Percentiles rank a stretch among this genome's conserved stretches.
phyloP scores from a whole-genome alignment of 2,797 vertebrate genomes.

The Micromesistius poutassou region DNA sequence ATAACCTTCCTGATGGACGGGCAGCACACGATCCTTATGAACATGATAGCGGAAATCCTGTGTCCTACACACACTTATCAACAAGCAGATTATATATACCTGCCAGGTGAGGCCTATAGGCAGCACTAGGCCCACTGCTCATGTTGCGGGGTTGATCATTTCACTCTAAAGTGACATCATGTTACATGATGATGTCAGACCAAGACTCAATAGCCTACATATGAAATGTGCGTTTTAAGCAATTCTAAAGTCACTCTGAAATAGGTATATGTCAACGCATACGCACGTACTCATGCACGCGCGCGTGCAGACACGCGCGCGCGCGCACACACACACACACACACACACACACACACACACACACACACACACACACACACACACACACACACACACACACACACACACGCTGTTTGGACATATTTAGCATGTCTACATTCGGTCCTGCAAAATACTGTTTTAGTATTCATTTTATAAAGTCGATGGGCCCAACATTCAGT shows the following conservation, averaged over 20 bases:
- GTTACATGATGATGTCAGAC: not conserved
- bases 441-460: not conserved
- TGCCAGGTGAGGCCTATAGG: not conserved
- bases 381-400: not conserved
- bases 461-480: not conserved
- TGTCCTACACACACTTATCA: not conserved
- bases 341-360: too few relatives aligned
- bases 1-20: not conserved
- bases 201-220: not conserved
- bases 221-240: not conserved
- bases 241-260: not conserved
- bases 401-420: not conserved
- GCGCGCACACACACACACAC: too few relatives aligned
- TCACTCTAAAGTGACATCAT: not conserved
- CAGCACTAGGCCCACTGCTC: not conserved
- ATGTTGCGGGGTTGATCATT: not conserved
- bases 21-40: not conserved
- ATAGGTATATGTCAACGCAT: not conserved
- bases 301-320: not conserved
- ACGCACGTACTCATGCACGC: not conserved
- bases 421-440: not conserved
- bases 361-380: not conserved
- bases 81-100: not conserved
- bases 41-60: not conserved
- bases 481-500: not conserved